Conservation (phyloP, 1,140 invertebrate genomes). For the Pseudomyrmex sp. region DNA sequence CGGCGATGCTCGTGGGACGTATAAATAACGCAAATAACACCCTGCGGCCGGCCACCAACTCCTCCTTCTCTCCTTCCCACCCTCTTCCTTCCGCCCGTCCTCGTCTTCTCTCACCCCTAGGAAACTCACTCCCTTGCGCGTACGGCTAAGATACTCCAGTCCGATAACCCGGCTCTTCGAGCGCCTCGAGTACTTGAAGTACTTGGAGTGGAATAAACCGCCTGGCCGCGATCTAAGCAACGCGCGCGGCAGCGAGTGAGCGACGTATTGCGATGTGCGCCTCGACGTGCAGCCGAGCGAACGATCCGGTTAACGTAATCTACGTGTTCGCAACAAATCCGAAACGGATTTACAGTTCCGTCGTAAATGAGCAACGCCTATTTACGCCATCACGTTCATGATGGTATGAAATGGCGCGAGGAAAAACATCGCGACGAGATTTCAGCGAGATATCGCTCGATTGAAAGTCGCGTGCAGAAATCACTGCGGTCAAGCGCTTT, state of each 20-base stretch:
- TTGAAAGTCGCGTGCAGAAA: slow-evolving; percentile 37
- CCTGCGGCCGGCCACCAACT: slow-evolving; percentile 56
- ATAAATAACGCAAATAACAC: slow-evolving; percentile 84
- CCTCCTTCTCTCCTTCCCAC: neutral
- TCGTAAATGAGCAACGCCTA: neutral
- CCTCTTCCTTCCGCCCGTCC: neutral
- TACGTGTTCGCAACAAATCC: neutral
- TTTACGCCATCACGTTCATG: neutral
- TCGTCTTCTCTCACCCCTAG: neutral
- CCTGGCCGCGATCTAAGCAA: neutral
- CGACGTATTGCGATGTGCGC: slow-evolving; percentile 21
- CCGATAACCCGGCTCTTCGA: slow-evolving; percentile 55
- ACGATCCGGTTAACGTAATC: neutral
- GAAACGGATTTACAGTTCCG: neutral
- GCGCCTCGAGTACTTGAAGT: slow-evolving; percentile 9
- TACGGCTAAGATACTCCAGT: slow-evolving; percentile 44
- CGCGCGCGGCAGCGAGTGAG: neutral
- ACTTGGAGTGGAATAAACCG: slow-evolving; percentile 29
- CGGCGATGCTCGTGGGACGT: slow-evolving; percentile 79
- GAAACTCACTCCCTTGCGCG: slow-evolving; percentile 15
- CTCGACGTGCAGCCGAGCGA: neutral
- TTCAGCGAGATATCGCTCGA: slow-evolving; percentile 35
- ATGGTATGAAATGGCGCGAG: neutral
- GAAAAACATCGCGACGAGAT: neutral
- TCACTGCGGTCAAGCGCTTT: slow-evolving; percentile 28